phyloP scores from a whole-genome alignment of 2,888 invertebrate species.

The Netelia fuscicornis region DNA sequence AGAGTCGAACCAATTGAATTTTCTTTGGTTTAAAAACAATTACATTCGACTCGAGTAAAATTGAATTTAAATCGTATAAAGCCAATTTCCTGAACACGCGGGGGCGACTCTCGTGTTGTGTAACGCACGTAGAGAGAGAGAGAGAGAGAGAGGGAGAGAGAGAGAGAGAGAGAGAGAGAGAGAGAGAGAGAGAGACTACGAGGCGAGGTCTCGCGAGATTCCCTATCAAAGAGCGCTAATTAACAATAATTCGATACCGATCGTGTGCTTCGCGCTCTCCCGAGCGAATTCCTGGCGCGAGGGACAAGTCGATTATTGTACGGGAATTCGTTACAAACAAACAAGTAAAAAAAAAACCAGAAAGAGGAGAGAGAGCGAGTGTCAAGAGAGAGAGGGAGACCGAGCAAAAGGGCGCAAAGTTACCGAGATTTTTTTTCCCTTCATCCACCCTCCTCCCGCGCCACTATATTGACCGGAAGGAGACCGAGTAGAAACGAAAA shows the following conservation, averaged over 20 bases:
- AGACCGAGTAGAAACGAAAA: not conserved
- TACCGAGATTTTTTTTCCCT: conserved; percentile 26
- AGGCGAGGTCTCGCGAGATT: not conserved
- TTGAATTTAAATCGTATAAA: not conserved
- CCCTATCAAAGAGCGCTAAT: conserved; percentile 34
- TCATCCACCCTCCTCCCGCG: not conserved
- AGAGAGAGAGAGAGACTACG: not conserved
- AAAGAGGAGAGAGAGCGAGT: not conserved
- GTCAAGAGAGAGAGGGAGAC: conserved; percentile 12
- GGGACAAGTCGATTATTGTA: conserved; percentile 54
- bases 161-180: no score
- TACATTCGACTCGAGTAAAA: not conserved
- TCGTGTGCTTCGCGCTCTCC: conserved; percentile 14
- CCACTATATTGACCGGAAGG: conserved; percentile 25
- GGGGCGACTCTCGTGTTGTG: not conserved
- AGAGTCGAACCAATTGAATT: no score
- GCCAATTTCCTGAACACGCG: not conserved
- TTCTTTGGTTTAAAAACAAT: not conserved
- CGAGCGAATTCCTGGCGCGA: conserved; percentile 6
- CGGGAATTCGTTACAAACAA: not conserved
- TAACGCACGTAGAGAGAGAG: not conserved
- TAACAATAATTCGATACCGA: conserved; percentile 18
- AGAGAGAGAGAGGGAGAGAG: no score
- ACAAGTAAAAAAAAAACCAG: conserved; percentile 1
- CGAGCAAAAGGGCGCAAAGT: conserved; percentile 16